Percentiles rank a stretch among this genome's conserved stretches.
phyloP scores from a whole-genome alignment of 2,113 vertebrate species.

The Platysteira castanea region DNA sequence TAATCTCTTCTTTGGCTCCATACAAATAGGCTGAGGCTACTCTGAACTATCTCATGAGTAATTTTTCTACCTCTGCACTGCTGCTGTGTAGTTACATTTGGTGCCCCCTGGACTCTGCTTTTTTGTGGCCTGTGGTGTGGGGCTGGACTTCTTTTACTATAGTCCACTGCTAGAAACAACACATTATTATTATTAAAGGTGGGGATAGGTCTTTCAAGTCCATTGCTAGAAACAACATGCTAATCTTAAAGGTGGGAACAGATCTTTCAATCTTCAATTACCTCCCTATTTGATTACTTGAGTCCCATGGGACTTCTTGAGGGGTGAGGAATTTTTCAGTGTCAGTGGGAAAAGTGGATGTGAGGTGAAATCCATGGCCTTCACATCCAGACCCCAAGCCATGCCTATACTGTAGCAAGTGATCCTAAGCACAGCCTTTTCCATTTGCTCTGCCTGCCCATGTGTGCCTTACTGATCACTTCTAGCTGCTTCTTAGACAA shows the following conservation, averaged over 20 bases:
- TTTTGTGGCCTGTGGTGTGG: background rate
- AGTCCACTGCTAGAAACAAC: background rate
- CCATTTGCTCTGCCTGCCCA: background rate
- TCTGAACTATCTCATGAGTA: background rate
- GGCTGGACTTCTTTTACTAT: background rate
- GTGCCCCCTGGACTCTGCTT: background rate
- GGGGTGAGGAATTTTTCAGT: background rate
- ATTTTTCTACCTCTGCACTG: background rate
- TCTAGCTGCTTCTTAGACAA: background rate
- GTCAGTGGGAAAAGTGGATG: background rate
- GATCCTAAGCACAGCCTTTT: background rate
- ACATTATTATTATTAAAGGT: background rate
- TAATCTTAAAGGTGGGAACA: background rate
- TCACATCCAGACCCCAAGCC: background rate
- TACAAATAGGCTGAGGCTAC: background rate
- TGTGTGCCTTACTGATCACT: background rate
- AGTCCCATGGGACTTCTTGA: background rate
- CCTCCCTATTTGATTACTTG: background rate
- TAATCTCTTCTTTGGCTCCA: background rate
- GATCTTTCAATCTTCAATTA: background rate
- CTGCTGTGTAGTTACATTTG: background rate
- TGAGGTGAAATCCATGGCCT: background rate
- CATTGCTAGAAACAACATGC: background rate
- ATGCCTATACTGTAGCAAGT: background rate
- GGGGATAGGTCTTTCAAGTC: background rate